These are phyloP conservation scores for Euura lappo DNA, from an alignment of 1,140 invertebrate species.

Conservation along the genomic window DNA sequence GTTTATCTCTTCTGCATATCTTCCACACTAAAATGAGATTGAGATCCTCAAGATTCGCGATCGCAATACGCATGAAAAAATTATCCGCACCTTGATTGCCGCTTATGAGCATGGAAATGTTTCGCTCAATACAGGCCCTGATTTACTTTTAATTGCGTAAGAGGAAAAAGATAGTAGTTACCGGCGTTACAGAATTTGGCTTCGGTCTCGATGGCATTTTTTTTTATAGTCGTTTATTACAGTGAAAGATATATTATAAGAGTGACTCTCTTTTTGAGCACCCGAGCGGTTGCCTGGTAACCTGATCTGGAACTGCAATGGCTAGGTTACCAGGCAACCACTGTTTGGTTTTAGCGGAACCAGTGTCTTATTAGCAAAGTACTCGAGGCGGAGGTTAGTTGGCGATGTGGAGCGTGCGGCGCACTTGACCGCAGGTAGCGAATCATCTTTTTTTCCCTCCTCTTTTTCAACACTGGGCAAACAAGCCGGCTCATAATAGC, in stretches of 20 bases:
- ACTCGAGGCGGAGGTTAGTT: conserved; percentile 28
- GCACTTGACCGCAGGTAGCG: conserved; percentile 50
- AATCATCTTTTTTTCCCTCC: conserved; percentile 23
- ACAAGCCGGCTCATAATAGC: background rate
- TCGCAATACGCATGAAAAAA: too few relatives aligned
- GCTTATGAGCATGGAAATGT: too few relatives aligned
- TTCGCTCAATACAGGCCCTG: too few relatives aligned
- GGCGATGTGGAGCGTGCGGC: conserved; percentile 21
- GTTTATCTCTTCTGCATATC: conserved; percentile 47
- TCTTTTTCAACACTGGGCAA: conserved; percentile 20
- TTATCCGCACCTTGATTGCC: too few relatives aligned
- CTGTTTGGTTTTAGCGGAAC: conserved; percentile 34
- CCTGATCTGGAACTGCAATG: conserved; percentile 28
- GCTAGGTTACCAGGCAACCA: conserved; percentile 24
- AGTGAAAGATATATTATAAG: background rate
- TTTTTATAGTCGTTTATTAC: too few relatives aligned
- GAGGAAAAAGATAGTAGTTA: too few relatives aligned
- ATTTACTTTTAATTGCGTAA: too few relatives aligned
- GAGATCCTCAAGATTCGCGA: background rate
- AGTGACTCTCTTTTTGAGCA: conserved; percentile 21
- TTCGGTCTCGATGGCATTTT: too few relatives aligned
- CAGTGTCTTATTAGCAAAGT: conserved; percentile 41
- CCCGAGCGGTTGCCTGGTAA: conserved; percentile 35
- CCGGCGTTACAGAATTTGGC: too few relatives aligned
- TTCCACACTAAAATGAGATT: background rate